A percentile compares a stretch with the other conserved stretches of the same genome.
Conservation (phyloP, 2,888 invertebrate species). For the Tetragonisca angustula region DNA sequence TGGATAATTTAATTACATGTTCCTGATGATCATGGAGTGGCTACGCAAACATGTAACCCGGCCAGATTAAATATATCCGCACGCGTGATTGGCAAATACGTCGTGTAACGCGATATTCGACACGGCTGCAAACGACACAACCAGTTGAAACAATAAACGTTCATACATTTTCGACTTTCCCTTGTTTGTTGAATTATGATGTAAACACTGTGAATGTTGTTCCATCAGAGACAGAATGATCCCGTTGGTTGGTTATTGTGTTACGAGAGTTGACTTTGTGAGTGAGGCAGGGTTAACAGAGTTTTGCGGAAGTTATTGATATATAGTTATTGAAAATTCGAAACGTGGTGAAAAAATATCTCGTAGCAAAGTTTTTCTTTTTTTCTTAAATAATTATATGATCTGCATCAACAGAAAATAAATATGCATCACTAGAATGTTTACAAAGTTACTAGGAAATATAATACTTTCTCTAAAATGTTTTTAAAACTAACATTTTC, state of each 20-base stretch:
- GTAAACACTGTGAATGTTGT: background rate
- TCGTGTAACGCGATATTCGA: slow-evolving; percentile 34
- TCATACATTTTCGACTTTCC: background rate
- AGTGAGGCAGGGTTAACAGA: background rate
- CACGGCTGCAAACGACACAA: slow-evolving; percentile 2
- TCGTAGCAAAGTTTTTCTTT: background rate
- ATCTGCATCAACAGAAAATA: background rate
- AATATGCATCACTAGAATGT: background rate
- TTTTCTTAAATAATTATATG: background rate
- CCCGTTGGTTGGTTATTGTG: background rate
- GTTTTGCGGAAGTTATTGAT: background rate
- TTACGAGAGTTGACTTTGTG: background rate
- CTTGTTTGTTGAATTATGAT: background rate
- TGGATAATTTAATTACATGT: slow-evolving; percentile 47
- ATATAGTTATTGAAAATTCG: background rate
- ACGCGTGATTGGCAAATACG: slow-evolving; percentile 27
- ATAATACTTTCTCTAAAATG: background rate
- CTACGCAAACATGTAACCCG: slow-evolving; percentile 11
- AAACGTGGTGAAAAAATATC: background rate
- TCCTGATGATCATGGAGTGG: slow-evolving; percentile 13
- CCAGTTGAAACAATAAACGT: slow-evolving; percentile 27
- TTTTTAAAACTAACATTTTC: background rate
- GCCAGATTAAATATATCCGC: slow-evolving; percentile 42
- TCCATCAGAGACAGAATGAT: background rate
- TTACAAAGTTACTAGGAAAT: background rate